Conservation (phyloP, 2,113 vertebrate species). For the Picathartes gymnocephalus region DNA sequence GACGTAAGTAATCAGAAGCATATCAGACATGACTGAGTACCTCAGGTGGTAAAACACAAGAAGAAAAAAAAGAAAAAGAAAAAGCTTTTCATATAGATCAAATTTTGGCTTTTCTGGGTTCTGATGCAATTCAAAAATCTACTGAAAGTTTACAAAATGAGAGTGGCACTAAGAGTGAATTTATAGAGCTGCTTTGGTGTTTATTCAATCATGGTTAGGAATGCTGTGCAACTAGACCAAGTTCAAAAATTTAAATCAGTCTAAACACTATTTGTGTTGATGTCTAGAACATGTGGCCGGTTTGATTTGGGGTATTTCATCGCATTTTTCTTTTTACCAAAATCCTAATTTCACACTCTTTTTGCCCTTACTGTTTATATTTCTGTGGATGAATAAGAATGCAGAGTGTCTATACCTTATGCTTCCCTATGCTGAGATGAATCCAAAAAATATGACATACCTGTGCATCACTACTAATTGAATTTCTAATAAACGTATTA, state of each 20-base stretch:
- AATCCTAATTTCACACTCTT: not conserved
- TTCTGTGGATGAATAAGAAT: not conserved
- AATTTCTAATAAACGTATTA: not conserved
- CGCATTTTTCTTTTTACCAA: not conserved
- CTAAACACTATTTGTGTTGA: not conserved
- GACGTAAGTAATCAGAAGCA: not conserved
- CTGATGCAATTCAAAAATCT: not conserved
- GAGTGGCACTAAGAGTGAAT: not conserved
- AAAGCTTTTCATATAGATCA: not conserved
- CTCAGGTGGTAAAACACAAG: not conserved
- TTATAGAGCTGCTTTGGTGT: not conserved
- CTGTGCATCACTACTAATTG: not conserved
- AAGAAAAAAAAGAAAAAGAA: not conserved
- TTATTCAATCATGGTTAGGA: not conserved
- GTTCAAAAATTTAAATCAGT: not conserved
- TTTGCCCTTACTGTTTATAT: not conserved
- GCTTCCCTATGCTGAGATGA: not conserved
- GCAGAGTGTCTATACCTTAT: not conserved
- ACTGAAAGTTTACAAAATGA: not conserved
- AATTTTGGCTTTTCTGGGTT: not conserved
- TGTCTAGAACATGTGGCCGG: not conserved
- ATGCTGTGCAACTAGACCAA: not conserved
- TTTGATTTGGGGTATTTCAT: not conserved
- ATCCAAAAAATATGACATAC: not conserved
- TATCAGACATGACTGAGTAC: accelerated